phyloP scores from a whole-genome alignment of 2,113 vertebrate species.

The Ictalurus punctatus region DNA sequence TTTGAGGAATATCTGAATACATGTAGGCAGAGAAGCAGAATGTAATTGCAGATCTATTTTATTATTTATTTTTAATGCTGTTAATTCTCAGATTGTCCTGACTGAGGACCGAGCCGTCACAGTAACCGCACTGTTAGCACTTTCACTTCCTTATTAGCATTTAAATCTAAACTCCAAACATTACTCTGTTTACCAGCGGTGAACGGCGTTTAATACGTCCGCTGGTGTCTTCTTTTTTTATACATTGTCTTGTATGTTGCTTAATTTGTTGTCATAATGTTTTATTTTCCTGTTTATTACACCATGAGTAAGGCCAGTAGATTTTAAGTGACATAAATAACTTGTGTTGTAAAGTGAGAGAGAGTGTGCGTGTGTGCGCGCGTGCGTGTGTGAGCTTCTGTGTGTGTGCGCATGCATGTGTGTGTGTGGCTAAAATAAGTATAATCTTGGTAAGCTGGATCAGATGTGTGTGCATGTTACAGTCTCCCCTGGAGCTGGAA shows the following conservation, averaged over 20 bases:
- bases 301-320: background rate
- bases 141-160: background rate
- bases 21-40: background rate
- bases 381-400: background rate
- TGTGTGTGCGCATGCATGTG: background rate
- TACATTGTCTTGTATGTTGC: background rate
- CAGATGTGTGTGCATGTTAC: background rate
- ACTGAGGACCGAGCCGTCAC: no score
- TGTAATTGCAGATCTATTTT: background rate
- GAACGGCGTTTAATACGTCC: background rate
- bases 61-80: background rate
- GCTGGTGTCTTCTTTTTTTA: background rate
- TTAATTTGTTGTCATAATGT: background rate
- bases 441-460: background rate
- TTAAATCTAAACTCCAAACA: background rate
- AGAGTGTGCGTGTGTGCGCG: background rate
- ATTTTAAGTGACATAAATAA: background rate
- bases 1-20: background rate
- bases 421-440: background rate
- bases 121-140: background rate
- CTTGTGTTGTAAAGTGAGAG: background rate
- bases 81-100: background rate
- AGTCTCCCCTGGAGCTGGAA: background rate
- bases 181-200: background rate
- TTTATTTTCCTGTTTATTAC: background rate